A percentile compares a stretch with the other conserved stretches of the same genome.
These are phyloP conservation scores for Mus caroli DNA, from an alignment of 2,797 vertebrate genomes.

Conservation along the genomic window DNA sequence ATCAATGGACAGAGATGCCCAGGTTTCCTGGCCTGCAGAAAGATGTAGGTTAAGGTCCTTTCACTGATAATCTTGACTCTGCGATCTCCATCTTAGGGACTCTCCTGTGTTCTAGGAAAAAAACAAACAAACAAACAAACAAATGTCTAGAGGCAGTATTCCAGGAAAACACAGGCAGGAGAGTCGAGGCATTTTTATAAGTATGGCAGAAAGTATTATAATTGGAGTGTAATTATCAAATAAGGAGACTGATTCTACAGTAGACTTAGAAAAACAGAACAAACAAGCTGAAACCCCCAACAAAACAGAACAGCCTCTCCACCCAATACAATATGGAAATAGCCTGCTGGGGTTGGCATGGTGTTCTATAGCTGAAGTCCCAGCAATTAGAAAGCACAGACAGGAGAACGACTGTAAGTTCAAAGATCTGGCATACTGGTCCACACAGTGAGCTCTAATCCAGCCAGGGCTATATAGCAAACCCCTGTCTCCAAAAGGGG, in stretches of 20 bases:
- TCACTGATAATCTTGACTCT: neutral
- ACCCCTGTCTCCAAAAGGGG: neutral
- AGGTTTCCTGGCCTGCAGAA: neutral
- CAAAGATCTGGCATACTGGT: neutral
- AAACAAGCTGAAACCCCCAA: neutral
- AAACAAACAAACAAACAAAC: neutral
- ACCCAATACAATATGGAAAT: neutral
- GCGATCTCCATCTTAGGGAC: neutral
- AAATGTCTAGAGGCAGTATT: neutral
- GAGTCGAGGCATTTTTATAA: neutral
- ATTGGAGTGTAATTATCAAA: neutral
- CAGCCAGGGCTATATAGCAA: neutral
- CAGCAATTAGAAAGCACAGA: neutral
- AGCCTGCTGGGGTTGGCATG: neutral
- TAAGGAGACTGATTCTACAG: neutral
- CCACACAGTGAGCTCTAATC: neutral
- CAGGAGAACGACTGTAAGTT: neutral
- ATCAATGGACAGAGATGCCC: slow-evolving; percentile 53
- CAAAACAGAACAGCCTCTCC: neutral
- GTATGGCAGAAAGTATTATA: neutral
- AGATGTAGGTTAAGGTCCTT: neutral
- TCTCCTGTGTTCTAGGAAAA: neutral
- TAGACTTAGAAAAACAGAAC: neutral
- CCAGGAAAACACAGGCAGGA: neutral
- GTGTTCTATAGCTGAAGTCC: neutral